Evolutionary conservation across 2,888 invertebrate genomes (phyloP).

Genomic region (Salticus scenicus): DNA sequence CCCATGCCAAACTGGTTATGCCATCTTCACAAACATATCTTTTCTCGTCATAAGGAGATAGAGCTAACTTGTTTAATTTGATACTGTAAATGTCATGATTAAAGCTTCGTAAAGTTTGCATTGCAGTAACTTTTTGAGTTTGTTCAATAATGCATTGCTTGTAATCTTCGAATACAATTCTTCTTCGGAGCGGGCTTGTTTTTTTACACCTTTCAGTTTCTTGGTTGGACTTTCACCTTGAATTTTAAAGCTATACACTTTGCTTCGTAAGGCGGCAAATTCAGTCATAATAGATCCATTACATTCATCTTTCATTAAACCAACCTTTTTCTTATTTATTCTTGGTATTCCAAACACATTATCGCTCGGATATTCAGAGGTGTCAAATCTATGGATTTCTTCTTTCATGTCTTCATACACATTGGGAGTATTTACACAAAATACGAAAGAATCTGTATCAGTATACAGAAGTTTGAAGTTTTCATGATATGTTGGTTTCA

Average conservation of each 20-base stretch:
- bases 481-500: constrained; percentile 66
- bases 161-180: constrained; percentile 31
- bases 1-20: background rate
- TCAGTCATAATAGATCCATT: constrained; percentile 72
- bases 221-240: background rate
- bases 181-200: background rate
- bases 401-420: constrained; percentile 15
- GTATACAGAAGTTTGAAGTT: constrained; percentile 72
- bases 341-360: background rate
- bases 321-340: constrained; percentile 26
- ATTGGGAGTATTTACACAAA: constrained; percentile 71
- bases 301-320: constrained; percentile 74
- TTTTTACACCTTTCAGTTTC: constrained; percentile 56
- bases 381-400: constrained; percentile 12
- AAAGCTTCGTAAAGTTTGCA: background rate
- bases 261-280: constrained; percentile 62
- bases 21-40: background rate
- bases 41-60: constrained; percentile 17
- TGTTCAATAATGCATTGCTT: constrained; percentile 19
- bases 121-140: background rate
- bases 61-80: background rate
- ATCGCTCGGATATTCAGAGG: constrained; percentile 8
- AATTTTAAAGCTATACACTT: constrained; percentile 26
- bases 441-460: constrained; percentile 74
- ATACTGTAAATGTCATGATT: constrained; percentile 1